Percentiles rank a stretch among this genome's conserved stretches.
phyloP scores from a whole-genome alignment of 2,888 invertebrate genomes.

The Nipponacmea schrenckii region DNA sequence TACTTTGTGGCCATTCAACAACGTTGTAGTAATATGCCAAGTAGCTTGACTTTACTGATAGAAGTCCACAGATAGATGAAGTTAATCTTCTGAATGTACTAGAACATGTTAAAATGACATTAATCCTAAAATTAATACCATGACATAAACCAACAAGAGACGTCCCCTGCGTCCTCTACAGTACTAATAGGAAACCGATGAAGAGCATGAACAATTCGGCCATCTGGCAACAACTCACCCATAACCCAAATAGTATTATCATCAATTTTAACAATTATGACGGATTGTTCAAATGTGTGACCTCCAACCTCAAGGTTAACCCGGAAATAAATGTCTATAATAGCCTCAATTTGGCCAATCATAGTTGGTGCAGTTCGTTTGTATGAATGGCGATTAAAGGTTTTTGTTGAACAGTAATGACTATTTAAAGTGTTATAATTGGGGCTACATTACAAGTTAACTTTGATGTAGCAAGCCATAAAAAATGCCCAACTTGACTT shows the following conservation, averaged over 20 bases:
- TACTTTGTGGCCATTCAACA: too few relatives aligned
- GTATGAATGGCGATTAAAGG: not conserved
- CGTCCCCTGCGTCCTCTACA: too few relatives aligned
- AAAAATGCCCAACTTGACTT: not conserved
- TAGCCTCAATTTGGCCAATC: slow-evolving; percentile 2
- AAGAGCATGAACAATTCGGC: not conserved
- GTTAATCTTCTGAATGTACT: too few relatives aligned
- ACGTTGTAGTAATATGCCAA: too few relatives aligned
- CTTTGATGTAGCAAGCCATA: not conserved
- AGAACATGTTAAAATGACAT: too few relatives aligned
- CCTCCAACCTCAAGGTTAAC: not conserved
- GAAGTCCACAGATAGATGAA: too few relatives aligned
- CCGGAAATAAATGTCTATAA: slow-evolving; percentile 8
- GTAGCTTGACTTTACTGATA: too few relatives aligned
- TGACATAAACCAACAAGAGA: too few relatives aligned
- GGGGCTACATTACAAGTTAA: not conserved
- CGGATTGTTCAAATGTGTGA: slow-evolving; percentile 7
- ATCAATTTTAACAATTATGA: slow-evolving; percentile 1
- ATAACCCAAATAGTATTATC: not conserved
- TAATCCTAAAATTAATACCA: too few relatives aligned
- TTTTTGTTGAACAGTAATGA: slow-evolving; percentile 2
- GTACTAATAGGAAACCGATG: slow-evolving; percentile 1
- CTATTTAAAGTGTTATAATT: slow-evolving; percentile 4
- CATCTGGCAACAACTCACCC: slow-evolving; percentile 7
- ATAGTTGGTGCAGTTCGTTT: not conserved